Conservation (phyloP, 2,113 vertebrate genomes). For the Ptilorrhoa leucosticta region DNA sequence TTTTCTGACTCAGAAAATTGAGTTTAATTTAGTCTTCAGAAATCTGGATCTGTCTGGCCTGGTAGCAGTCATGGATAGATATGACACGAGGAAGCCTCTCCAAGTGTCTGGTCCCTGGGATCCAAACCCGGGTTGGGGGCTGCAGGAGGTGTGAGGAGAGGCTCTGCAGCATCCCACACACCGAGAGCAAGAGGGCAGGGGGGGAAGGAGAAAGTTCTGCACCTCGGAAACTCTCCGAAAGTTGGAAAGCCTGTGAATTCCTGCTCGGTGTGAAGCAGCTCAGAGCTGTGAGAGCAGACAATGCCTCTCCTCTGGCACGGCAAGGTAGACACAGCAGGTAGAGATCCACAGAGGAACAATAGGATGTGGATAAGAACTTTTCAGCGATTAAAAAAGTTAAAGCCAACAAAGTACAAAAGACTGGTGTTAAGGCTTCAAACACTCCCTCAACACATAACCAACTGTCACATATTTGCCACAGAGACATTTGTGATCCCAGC, state of each 20-base stretch:
- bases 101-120: not conserved
- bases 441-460: not conserved
- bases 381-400: not conserved
- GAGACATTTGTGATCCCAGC: not conserved
- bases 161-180: not conserved
- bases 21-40: conserved; percentile 46
- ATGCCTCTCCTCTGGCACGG: not conserved
- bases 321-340: not conserved
- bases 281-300: not conserved
- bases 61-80: not conserved
- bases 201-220: not conserved
- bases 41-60: conserved; percentile 10
- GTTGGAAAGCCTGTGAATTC: conserved; percentile 5
- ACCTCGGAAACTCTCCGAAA: not conserved
- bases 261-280: not conserved
- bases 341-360: not conserved
- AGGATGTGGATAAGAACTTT: not conserved
- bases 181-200: not conserved
- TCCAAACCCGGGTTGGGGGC: not conserved
- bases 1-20: conserved; percentile 56
- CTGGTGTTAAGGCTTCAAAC: not conserved
- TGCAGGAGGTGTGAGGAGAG: not conserved
- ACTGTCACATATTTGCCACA: not conserved
- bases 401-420: not conserved
- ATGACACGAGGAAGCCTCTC: not conserved